phyloP scores from a whole-genome alignment of 1,140 invertebrate genomes.

The Elysia chlorotica region DNA sequence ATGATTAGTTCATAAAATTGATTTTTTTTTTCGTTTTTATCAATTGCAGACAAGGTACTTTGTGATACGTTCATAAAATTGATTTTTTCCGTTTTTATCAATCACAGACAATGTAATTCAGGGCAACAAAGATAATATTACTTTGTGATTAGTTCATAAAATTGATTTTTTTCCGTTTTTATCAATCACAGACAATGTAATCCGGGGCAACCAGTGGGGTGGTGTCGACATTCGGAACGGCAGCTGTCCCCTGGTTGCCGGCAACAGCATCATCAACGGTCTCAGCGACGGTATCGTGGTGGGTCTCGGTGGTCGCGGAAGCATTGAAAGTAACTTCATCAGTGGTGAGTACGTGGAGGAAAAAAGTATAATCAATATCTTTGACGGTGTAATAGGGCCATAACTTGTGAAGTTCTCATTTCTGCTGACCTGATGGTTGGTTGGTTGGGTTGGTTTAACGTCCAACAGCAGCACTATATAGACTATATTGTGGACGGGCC shows the following conservation, averaged over 20 bases:
- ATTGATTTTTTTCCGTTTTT: background rate
- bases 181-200: slow-evolving; percentile 43
- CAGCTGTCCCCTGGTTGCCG: slow-evolving; percentile 41
- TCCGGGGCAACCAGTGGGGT: slow-evolving; percentile 52
- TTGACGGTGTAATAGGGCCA: too few species aligned
- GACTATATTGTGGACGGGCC: too few species aligned
- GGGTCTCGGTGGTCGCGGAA: slow-evolving; percentile 43
- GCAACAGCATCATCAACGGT: slow-evolving; percentile 49
- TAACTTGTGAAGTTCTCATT: too few species aligned
- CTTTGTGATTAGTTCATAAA: background rate
- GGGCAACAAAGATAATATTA: background rate
- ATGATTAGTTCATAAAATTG: too few species aligned
- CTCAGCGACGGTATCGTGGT: slow-evolving; percentile 53
- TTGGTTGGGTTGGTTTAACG: too few species aligned
- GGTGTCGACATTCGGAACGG: slow-evolving; percentile 51
- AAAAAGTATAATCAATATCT: too few species aligned
- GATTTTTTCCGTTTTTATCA: background rate
- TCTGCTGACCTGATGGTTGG: too few species aligned
- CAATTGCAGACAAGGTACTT: too few species aligned
- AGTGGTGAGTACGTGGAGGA: slow-evolving; percentile 35
- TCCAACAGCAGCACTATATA: too few species aligned
- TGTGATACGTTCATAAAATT: background rate
- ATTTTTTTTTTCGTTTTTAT: too few species aligned
- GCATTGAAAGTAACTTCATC: slow-evolving; percentile 50
- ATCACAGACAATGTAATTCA: too few species aligned